These are phyloP conservation scores for Hypocryptadius cinnamomeus DNA, from an alignment of 2,113 vertebrate species.

Conservation along the genomic window DNA sequence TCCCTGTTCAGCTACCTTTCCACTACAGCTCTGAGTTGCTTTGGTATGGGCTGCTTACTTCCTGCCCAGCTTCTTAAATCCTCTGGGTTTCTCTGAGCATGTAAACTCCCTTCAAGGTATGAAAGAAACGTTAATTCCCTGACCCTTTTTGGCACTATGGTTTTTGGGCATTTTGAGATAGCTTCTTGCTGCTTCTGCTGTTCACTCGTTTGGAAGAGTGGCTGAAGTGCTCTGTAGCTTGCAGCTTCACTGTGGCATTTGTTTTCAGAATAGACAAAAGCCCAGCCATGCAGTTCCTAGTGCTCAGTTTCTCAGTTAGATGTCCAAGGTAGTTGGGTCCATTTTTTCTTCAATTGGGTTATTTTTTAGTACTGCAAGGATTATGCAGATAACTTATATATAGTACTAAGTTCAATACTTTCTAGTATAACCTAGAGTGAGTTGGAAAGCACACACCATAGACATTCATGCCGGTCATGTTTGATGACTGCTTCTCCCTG, in stretches of 20 bases:
- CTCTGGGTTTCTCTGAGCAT: background rate
- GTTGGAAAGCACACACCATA: background rate
- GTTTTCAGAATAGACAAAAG: background rate
- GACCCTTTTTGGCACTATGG: rapidly evolving
- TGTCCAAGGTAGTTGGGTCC: rapidly evolving
- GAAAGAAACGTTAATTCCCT: background rate
- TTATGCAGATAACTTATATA: background rate
- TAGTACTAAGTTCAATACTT: background rate
- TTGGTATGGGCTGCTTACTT: background rate
- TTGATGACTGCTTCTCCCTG: background rate
- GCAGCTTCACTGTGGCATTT: background rate
- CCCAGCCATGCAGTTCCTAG: background rate
- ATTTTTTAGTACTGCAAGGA: background rate
- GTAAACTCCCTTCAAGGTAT: background rate
- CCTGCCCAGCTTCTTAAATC: background rate
- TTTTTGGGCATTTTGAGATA: background rate
- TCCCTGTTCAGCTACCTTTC: background rate
- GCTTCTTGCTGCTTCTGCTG: background rate
- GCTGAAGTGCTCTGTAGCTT: background rate
- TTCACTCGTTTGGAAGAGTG: background rate
- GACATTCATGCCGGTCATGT: background rate
- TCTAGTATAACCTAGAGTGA: background rate
- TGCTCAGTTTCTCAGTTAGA: background rate
- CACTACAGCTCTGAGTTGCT: background rate
- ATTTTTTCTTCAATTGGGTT: background rate